Conservation (phyloP, 2,113 vertebrate species). For the Xenopus borealis region DNA sequence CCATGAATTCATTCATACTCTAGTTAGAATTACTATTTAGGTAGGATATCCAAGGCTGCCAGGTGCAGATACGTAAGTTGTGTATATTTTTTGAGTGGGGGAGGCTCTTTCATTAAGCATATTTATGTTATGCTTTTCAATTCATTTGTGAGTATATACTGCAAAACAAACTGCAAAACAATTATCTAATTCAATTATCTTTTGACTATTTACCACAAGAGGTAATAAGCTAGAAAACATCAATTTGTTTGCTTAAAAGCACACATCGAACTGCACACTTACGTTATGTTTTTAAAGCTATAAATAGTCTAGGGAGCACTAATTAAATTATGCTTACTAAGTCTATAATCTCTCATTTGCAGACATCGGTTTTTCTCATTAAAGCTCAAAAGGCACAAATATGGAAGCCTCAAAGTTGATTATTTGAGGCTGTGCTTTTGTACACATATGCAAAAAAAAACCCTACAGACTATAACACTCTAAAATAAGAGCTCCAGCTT, state of each 20-base stretch:
- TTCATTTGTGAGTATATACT: too few relatives aligned
- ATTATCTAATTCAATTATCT: slow-evolving; percentile 31
- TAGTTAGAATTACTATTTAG: too few relatives aligned
- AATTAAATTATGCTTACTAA: slow-evolving; percentile 29
- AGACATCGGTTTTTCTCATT: slow-evolving; percentile 1
- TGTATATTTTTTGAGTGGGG: too few relatives aligned
- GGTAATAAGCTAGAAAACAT: slow-evolving; percentile 16
- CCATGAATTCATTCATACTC: too few relatives aligned
- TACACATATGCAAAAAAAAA: too few relatives aligned
- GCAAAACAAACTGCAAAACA: not conserved
- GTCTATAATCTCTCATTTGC: slow-evolving; percentile 18
- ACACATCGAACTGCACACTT: slow-evolving; percentile 8
- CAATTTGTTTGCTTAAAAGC: slow-evolving; percentile 25
- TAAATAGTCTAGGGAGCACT: slow-evolving; percentile 16
- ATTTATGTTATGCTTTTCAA: too few relatives aligned
- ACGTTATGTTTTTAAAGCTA: slow-evolving; percentile 16
- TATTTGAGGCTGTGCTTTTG: not conserved
- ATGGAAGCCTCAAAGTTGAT: not conserved
- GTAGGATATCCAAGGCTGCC: too few relatives aligned
- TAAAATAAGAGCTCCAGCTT: too few relatives aligned
- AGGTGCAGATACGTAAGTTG: too few relatives aligned
- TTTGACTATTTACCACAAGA: slow-evolving; percentile 25
- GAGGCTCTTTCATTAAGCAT: too few relatives aligned
- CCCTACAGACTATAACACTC: too few relatives aligned
- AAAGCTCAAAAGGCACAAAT: not conserved